Percentiles rank a stretch among this genome's conserved stretches.
These are phyloP conservation scores for Drosophila prostipennis DNA, from an alignment of 2,888 invertebrate species.

Conservation along the genomic window DNA sequence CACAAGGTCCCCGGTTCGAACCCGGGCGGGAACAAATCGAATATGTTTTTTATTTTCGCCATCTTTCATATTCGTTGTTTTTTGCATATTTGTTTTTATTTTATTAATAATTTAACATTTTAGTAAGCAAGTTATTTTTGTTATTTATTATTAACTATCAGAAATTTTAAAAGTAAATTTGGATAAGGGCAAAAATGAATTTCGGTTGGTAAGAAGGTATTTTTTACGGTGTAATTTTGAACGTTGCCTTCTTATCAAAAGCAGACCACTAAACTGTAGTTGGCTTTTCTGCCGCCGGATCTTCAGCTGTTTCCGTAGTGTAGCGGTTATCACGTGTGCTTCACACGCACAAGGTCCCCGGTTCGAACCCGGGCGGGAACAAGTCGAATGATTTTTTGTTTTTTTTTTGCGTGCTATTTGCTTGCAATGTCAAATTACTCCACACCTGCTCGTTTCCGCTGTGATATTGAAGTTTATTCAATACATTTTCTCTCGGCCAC, in stretches of 20 bases:
- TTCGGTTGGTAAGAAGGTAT: too few species aligned
- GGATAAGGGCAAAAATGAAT: too few species aligned
- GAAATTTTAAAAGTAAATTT: too few species aligned
- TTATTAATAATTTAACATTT: too few species aligned
- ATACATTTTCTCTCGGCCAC: conserved; percentile 28
- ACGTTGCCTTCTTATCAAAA: too few species aligned
- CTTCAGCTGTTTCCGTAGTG: conserved; percentile 81
- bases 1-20: conserved; percentile 84
- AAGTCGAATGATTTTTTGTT: conserved; percentile 23
- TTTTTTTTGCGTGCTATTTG: conserved; percentile 4
- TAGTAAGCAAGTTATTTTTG: too few species aligned
- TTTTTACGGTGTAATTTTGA: too few species aligned
- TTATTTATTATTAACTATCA: too few species aligned
- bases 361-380: conserved; percentile 84
- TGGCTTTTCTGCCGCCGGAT: background rate
- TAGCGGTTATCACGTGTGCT: conserved; percentile 84
- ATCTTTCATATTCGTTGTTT: too few species aligned
- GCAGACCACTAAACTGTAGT: background rate
- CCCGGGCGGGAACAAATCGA: conserved; percentile 81
- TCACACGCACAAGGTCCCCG: conserved; percentile 84
- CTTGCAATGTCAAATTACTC: conserved; percentile 18
- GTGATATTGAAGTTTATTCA: conserved; percentile 1
- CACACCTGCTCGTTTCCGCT: background rate
- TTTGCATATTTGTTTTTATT: too few species aligned
- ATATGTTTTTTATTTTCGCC: conserved; percentile 1